Conservation (phyloP, 2,888 invertebrate species). For the Papilio elwesi region DNA sequence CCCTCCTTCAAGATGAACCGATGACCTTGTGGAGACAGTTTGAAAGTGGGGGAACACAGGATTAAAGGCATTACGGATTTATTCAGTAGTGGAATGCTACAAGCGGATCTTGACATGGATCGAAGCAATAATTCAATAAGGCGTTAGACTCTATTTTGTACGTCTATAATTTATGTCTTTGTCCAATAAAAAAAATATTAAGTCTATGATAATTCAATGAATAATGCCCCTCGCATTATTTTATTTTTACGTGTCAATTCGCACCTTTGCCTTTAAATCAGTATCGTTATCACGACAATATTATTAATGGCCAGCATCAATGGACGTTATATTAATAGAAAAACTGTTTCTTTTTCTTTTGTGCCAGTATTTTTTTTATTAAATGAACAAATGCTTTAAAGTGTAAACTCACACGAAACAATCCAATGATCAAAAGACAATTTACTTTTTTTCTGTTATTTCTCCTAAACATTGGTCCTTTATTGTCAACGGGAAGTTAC, state of each 20-base stretch:
- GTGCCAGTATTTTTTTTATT: constrained; percentile 1
- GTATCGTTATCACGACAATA: constrained; percentile 13
- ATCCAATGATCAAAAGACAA: too few relatives aligned
- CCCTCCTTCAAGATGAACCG: too few relatives aligned
- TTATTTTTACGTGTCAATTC: constrained; percentile 6
- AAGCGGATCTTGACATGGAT: not conserved
- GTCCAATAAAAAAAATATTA: not conserved
- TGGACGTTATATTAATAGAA: constrained; percentile 6
- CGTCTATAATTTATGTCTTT: constrained; percentile 5
- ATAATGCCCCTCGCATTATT: not conserved
- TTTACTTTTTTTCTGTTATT: too few relatives aligned
- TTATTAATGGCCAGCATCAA: constrained; percentile 13
- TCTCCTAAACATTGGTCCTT: too few relatives aligned
- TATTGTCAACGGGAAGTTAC: too few relatives aligned
- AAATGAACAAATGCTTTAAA: not conserved
- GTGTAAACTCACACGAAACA: not conserved
- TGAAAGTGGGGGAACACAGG: too few relatives aligned
- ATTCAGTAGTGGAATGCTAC: not conserved
- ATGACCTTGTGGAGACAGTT: too few relatives aligned
- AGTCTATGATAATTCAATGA: constrained; percentile 11
- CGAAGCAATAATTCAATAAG: not conserved
- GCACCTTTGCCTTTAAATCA: constrained; percentile 12
- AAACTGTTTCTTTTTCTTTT: not conserved
- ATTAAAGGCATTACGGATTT: too few relatives aligned
- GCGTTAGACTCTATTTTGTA: not conserved